Percentiles rank a stretch among this genome's conserved stretches.
Conservation (phyloP, 2,113 vertebrate species). For the Varanus salvator region DNA sequence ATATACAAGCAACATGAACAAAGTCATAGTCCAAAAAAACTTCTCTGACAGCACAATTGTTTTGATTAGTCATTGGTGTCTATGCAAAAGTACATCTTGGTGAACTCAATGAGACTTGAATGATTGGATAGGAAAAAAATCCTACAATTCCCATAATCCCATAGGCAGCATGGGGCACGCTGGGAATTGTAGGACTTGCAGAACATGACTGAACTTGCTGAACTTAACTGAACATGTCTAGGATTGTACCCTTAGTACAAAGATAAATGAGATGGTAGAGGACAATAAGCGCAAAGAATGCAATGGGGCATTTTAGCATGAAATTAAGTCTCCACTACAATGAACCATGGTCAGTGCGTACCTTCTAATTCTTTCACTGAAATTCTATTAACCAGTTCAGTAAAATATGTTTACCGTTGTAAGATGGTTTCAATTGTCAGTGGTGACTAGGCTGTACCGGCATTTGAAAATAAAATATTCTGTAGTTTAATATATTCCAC, state of each 20-base stretch:
- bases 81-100: not conserved
- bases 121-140: no score
- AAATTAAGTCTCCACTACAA: slow-evolving; percentile 50
- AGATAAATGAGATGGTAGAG: not conserved
- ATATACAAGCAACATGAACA: not conserved
- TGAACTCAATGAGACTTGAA: no score
- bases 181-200: no score
- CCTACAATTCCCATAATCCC: no score
- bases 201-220: no score
- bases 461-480: slow-evolving; percentile 61
- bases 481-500: slow-evolving; percentile 54
- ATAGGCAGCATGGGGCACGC: no score
- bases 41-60: not conserved
- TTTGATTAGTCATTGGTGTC: not conserved
- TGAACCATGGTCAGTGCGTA: not conserved
- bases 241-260: not conserved
- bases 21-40: not conserved
- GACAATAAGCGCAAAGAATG: not conserved
- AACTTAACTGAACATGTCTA: no score
- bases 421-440: slow-evolving; percentile 69
- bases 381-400: slow-evolving; percentile 63
- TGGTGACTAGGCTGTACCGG: slow-evolving; percentile 31
- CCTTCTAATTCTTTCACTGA: slow-evolving; percentile 65
- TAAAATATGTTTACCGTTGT: slow-evolving; percentile 67
- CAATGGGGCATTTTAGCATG: not conserved